A percentile compares a stretch with the other conserved stretches of the same genome.
Evolutionary conservation across 2,113 vertebrate species (phyloP).

Genomic region (Cichladusa arquata): DNA sequence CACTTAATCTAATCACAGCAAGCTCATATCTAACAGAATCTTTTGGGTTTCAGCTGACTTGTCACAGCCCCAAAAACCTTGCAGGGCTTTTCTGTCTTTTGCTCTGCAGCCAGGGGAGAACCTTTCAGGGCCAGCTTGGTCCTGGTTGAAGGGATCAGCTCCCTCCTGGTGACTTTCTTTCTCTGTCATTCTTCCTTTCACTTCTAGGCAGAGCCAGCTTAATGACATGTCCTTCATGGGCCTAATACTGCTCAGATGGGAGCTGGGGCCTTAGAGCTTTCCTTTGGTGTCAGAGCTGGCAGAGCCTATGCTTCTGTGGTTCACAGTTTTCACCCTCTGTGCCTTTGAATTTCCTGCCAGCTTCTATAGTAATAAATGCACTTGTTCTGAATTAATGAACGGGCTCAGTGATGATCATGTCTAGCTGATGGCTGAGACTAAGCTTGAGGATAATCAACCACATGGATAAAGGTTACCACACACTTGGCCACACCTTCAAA

Average conservation of each 20-base stretch:
- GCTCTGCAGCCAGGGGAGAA: background rate
- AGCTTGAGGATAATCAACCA: background rate
- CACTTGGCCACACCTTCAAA: background rate
- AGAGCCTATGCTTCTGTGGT: background rate
- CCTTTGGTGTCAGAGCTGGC: background rate
- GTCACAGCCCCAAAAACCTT: background rate
- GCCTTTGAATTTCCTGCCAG: background rate
- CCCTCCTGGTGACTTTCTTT: background rate
- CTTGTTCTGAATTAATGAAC: background rate
- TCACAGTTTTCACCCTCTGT: background rate
- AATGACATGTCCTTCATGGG: accelerated
- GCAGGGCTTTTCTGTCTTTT: background rate
- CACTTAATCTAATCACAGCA: conserved; percentile 49
- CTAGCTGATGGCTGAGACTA: accelerated
- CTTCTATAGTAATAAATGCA: background rate
- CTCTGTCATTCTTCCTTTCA: background rate
- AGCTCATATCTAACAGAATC: background rate
- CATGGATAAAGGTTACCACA: background rate
- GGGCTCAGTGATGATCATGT: background rate
- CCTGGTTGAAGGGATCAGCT: background rate
- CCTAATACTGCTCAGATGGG: background rate
- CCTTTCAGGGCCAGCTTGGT: background rate
- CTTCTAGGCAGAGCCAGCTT: background rate
- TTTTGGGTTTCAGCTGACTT: background rate
- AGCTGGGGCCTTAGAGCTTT: background rate